phyloP scores from a whole-genome alignment of 2,888 invertebrate species.

The Clusia tigrina region DNA sequence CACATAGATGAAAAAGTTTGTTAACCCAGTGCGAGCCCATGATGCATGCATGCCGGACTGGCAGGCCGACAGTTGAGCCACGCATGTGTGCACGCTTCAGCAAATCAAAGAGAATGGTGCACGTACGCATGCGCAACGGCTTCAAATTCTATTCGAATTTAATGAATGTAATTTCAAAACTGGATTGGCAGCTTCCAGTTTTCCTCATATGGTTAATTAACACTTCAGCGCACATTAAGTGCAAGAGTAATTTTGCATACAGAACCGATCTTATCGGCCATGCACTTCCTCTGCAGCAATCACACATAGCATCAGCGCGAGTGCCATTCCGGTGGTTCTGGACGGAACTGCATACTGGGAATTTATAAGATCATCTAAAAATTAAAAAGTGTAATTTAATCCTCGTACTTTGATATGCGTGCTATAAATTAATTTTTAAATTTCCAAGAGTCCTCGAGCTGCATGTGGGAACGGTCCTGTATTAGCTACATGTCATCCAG shows the following conservation, averaged over 20 bases:
- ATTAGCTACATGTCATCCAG: too few relatives aligned
- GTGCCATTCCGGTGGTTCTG: constrained; percentile 1
- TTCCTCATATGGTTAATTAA: constrained; percentile 19
- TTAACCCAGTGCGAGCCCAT: constrained; percentile 15
- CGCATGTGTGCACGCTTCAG: constrained; percentile 18
- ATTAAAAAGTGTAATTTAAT: too few relatives aligned
- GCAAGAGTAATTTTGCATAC: constrained; percentile 14
- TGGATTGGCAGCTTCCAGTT: constrained; percentile 17
- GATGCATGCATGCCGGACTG: constrained; percentile 1
- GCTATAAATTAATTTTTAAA: too few relatives aligned
- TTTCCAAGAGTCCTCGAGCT: too few relatives aligned
- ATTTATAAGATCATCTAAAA: too few relatives aligned
- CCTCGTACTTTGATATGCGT: too few relatives aligned
- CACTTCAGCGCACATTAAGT: constrained; percentile 19
- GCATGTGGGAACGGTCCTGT: too few relatives aligned
- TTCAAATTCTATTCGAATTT: background rate
- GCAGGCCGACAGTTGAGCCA: background rate
- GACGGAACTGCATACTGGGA: too few relatives aligned
- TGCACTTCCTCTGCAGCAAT: background rate
- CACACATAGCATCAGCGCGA: too few relatives aligned
- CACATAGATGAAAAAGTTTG: constrained; percentile 19
- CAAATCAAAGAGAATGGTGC: background rate
- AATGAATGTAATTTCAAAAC: constrained; percentile 27
- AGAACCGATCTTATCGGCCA: background rate
- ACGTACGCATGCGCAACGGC: constrained; percentile 9